Base-by-base conservation (phyloP, 2,888 invertebrate genomes). In the Yponomeuta malinellus region DNA sequence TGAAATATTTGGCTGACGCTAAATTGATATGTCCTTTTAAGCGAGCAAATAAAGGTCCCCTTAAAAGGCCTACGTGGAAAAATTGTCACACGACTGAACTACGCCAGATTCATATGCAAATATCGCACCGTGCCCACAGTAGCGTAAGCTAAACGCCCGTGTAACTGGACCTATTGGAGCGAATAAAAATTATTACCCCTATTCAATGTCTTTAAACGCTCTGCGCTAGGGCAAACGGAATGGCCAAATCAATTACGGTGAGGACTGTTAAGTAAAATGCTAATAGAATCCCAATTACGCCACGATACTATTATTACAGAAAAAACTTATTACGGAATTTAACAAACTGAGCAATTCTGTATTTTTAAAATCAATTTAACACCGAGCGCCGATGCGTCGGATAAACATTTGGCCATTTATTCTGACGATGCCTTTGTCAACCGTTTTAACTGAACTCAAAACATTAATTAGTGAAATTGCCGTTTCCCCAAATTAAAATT, bases 331-430 rank as follows among this genome's bases (percentile, higher is more conserved):
- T 43, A 6, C 6, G 43, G 6, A 43, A 43, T 43, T 5, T 43
- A 43, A 43, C 5, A 43, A 8, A 8, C 43, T 43, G 8, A 43
- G 43, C 37, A 37, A 2, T 37, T 37, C 2, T 43, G 8, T 43
- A 43, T 43, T 8, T 43, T 8, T 43, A 8, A 43, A 43, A 43
- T 43, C 43, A 43, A 43, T 43, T 43, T 43, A 43, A 43, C 43
- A 43, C 5, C 43, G 43, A 43, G 43, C 52, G 76, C 81, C 85
- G 80, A 87, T 84, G 87, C 86, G 88, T 88, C 83, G 85, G 79
- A 86, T 83, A 90, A 90, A 90, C 87, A 90, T 89, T 89, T 84
- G 84, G 86, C 80, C 81, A 81, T 84, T 85, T 81, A 85, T 85
- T 81, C 80, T 78, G 78, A 79, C 86, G 85, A 83, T 84, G 79